These are phyloP conservation scores for Ptycholaimellus sp. DNA, from an alignment of 2,888 invertebrate genomes.

Conservation along the genomic window DNA sequence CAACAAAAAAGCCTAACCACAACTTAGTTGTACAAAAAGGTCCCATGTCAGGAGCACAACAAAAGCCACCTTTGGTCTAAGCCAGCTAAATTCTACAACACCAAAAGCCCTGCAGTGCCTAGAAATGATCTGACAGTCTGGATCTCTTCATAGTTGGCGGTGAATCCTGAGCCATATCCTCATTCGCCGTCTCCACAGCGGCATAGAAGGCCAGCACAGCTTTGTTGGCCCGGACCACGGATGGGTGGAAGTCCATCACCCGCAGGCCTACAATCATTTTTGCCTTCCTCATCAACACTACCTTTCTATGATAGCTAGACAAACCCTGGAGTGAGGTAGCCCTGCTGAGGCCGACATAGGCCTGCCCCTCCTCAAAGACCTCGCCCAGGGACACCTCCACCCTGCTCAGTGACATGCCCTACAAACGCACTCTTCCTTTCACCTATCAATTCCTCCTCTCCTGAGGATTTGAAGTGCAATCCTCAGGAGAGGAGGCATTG, in stretches of 20 bases:
- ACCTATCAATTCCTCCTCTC: too few relatives aligned
- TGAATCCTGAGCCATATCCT: neutral
- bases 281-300: too few relatives aligned
- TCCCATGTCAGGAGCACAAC: too few relatives aligned
- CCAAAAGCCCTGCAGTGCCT: neutral
- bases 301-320: too few relatives aligned
- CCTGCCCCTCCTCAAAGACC: constrained; percentile 84
- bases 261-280: too few relatives aligned
- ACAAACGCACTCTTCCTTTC: too few relatives aligned
- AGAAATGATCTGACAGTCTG: neutral
- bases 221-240: constrained; percentile 66
- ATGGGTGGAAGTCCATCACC: constrained; percentile 57
- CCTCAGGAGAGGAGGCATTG: too few relatives aligned
- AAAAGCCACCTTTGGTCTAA: too few relatives aligned
- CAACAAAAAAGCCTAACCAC: too few relatives aligned
- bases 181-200: constrained; percentile 4
- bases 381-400: constrained; percentile 71
- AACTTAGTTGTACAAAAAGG: too few relatives aligned
- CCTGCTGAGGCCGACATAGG: constrained; percentile 76
- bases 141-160: neutral
- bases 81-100: neutral
- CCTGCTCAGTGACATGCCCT: constrained; percentile 76
- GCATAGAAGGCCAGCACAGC: constrained; percentile 54
- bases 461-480: too few relatives aligned
- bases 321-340: constrained; percentile 65